Percentiles rank a stretch among this genome's conserved stretches.
Conservation (phyloP, 1,140 invertebrate genomes). For the Asbolus verrucosus region DNA sequence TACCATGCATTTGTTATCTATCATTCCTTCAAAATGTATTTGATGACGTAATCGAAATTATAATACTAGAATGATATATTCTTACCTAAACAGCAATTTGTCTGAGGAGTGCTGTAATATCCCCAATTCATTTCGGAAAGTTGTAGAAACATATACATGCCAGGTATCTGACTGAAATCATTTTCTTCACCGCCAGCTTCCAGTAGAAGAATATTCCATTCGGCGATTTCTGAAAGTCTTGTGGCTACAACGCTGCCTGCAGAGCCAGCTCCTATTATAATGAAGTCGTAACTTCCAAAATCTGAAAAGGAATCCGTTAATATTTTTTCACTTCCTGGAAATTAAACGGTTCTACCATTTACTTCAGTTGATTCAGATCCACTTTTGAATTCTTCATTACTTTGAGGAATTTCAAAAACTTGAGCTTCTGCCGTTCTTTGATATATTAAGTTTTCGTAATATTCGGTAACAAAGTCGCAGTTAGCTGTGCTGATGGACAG, state of each 20-base stretch:
- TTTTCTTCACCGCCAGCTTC: constrained; percentile 87
- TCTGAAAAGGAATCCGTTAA: no score
- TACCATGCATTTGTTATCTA: constrained; percentile 75
- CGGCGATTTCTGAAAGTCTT: constrained; percentile 80
- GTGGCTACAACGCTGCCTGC: constrained; percentile 90
- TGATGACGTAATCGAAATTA: neutral
- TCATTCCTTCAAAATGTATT: constrained; percentile 65
- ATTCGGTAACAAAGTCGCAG: neutral
- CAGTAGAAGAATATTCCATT: constrained; percentile 81
- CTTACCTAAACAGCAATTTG: constrained; percentile 11
- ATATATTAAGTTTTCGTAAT: neutral
- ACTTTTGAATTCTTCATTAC: no score
- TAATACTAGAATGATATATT: neutral
- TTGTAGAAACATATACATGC: constrained; percentile 51
- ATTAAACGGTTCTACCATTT: no score
- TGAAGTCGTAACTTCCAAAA: constrained; percentile 70
- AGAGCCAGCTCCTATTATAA: constrained; percentile 88
- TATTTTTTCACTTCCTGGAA: no score
- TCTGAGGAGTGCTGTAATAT: constrained; percentile 14
- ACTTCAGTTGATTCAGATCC: no score
- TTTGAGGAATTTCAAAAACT: no score
- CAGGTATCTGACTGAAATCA: constrained; percentile 79
- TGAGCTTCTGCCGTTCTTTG: no score
- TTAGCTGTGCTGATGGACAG: no score
- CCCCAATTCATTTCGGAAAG: constrained; percentile 15